Base-by-base conservation (phyloP, 2,888 invertebrate genomes). In the Alsophila aescularia region DNA sequence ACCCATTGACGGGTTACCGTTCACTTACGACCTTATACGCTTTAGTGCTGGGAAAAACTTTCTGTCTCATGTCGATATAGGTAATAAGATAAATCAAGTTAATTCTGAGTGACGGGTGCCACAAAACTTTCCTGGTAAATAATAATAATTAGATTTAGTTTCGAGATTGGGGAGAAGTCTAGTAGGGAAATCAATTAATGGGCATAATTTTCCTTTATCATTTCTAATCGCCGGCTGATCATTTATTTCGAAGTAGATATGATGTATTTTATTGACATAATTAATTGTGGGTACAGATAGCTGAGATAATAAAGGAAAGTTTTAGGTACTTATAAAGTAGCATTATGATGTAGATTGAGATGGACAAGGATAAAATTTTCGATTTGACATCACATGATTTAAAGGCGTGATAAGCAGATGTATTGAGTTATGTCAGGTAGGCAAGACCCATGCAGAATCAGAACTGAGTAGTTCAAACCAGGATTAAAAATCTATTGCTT, bases 21-120 rank as follows among this genome's bases (percentile, higher is more conserved):
- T 56, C 52, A 72, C 69, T 71, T 78, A 73, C 62, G 72, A 60
- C 73, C 42, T 76, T 62, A 42, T 36, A 48, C 50, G 56, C 58
- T 60, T 12, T 54, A 74, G 71, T 70, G 75, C 39, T 62, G 70
- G 66, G 64, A 70, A 75, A 76, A 74, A 61, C 77, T 79, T 54
- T 69, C 63, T 70, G 73, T 77, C 69, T 68, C 67, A 69, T 78
- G 80, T 85, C 85, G 85, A 86, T 87, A 79, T 72, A 77, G 74
- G 69, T 78, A 84, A 84, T 86, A 77, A 81, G 73, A 87, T 88
- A 88, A 87, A 87, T 87, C 83, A 83, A 77, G 67, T 74, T 74
- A 75, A 77, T 75, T 71, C 67, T 67, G 60, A 71, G 64, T 55
- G 72, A 78, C 76, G 70, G 77, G 71, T 67, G 71, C 70, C 64